Evolutionary conservation across 2,797 vertebrate species (phyloP).

Genomic region (Rhincodon typus): DNA sequence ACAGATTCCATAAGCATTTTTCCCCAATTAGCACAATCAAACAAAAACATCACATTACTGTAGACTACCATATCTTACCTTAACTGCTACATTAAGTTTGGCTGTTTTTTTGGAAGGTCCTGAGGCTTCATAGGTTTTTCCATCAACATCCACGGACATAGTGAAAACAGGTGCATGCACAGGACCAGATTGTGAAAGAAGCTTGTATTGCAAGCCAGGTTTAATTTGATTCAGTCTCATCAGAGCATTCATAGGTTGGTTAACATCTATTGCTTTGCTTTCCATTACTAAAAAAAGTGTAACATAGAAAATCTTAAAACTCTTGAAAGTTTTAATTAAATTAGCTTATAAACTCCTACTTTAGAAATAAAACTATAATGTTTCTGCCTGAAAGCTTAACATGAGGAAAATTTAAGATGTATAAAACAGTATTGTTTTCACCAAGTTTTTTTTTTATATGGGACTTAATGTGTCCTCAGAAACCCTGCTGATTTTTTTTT

Average conservation of each 20-base stretch:
- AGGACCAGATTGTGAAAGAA: slow-evolving; percentile 95
- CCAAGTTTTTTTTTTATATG: too few relatives aligned
- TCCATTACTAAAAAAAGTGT: slow-evolving; percentile 72
- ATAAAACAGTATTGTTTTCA: not conserved
- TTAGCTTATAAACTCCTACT: too few relatives aligned
- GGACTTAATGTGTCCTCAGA: not conserved
- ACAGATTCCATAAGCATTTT: not conserved
- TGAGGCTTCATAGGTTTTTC: slow-evolving; percentile 87
- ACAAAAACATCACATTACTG: not conserved
- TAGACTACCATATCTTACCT: slow-evolving; percentile 59
- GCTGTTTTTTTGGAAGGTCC: slow-evolving; percentile 98
- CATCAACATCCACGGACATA: slow-evolving; percentile 96
- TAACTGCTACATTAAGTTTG: slow-evolving; percentile 96
- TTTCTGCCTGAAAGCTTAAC: not conserved
- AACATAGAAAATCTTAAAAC: slow-evolving; percentile 36
- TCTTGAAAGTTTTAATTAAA: too few relatives aligned
- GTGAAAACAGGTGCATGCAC: slow-evolving; percentile 98
- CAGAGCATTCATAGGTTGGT: slow-evolving; percentile 90
- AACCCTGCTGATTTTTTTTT: not conserved
- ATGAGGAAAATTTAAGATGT: not conserved
- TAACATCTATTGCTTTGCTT: slow-evolving; percentile 97
- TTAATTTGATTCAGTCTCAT: slow-evolving; percentile 99
- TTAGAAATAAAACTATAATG: not conserved
- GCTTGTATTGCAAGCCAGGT: slow-evolving; percentile 94
- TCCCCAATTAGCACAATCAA: not conserved